phyloP scores from a whole-genome alignment of 1,140 invertebrate species.

The Manduca sexta region DNA sequence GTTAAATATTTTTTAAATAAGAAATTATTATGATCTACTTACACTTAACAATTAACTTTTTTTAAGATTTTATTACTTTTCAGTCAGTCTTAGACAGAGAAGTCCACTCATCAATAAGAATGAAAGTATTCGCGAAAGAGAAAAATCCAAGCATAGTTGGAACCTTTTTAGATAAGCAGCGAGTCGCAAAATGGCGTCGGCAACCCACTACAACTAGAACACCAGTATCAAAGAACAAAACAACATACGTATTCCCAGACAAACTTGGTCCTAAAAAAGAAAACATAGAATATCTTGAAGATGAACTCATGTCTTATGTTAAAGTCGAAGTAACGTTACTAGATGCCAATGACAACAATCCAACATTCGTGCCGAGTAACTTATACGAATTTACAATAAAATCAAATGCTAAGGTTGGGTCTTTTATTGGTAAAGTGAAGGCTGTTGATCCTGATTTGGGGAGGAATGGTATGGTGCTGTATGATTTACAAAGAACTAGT shows the following conservation, averaged over 20 bases:
- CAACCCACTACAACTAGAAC: conserved; percentile 26
- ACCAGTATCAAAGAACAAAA: conserved; percentile 44
- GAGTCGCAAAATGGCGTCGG: conserved; percentile 53
- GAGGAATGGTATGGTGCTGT: conserved; percentile 84
- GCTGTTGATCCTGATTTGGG: conserved; percentile 89
- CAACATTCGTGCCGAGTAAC: conserved; percentile 86
- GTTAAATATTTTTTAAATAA: too few relatives aligned
- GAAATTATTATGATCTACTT: not conserved
- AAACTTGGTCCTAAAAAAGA: conserved; percentile 56
- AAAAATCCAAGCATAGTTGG: conserved; percentile 77
- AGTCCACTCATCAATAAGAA: conserved; percentile 77
- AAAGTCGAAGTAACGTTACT: conserved; percentile 86
- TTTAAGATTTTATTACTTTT: conserved; percentile 14
- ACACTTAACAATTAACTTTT: too few relatives aligned
- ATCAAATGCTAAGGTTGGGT: conserved; percentile 78
- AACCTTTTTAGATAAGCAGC: conserved; percentile 49
- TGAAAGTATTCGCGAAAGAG: conserved; percentile 85
- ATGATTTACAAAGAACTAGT: conserved; percentile 82
- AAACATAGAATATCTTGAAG: conserved; percentile 57
- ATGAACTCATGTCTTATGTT: conserved; percentile 76
- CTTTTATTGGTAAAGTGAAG: conserved; percentile 82
- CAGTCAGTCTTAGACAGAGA: conserved; percentile 87
- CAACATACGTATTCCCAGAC: conserved; percentile 68
- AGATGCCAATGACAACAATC: conserved; percentile 92
- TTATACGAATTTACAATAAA: conserved; percentile 84